Conservation (phyloP, 2,797 vertebrate species). For the Pogoniulus pusillus region DNA sequence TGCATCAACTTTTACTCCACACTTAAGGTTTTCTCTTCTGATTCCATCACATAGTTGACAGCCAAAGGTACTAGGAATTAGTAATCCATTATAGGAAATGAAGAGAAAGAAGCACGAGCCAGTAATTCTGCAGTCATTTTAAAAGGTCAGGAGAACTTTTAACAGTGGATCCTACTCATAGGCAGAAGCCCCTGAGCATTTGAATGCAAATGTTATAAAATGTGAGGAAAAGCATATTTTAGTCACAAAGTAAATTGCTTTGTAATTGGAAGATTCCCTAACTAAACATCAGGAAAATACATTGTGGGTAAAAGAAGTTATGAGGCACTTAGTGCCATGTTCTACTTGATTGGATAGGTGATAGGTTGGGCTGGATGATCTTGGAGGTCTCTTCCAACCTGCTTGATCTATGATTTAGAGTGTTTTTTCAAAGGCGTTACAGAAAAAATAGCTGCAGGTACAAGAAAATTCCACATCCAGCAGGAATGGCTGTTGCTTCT, state of each 20-base stretch:
- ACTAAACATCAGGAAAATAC: background rate
- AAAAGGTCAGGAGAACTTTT: background rate
- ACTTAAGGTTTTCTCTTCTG: slow-evolving; percentile 5
- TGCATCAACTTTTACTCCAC: background rate
- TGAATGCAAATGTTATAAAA: background rate
- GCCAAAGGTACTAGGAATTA: background rate
- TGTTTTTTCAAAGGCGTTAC: background rate
- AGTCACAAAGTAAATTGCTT: background rate
- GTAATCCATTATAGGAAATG: background rate
- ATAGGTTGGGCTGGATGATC: no score
- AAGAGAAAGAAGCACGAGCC: background rate
- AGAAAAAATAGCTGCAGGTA: background rate
- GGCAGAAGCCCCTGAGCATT: background rate
- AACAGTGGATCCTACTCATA: background rate
- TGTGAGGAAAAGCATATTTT: background rate
- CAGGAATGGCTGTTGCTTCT: background rate
- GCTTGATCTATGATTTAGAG: background rate
- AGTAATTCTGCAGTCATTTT: background rate
- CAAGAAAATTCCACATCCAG: background rate
- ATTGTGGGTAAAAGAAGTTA: no score
- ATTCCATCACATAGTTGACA: background rate
- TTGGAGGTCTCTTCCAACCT: no score
- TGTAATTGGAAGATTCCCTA: background rate
- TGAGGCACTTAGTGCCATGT: no score
- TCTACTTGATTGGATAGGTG: no score